Base-by-base conservation (phyloP, 2,113 vertebrate genomes). In the Leucopternis melanops region DNA sequence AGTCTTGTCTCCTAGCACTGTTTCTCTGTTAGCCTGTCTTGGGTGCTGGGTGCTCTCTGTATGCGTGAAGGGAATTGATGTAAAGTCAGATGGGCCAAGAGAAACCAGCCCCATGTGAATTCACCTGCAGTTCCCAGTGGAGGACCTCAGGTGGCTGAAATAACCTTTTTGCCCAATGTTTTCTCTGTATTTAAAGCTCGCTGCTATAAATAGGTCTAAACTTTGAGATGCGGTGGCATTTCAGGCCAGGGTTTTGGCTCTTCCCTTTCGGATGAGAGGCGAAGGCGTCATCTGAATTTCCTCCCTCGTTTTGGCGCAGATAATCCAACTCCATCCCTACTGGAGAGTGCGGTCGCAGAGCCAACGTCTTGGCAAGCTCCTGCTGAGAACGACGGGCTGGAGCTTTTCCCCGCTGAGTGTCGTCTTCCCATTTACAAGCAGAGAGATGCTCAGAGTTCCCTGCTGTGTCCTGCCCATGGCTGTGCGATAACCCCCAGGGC, bases 271-370 rank as follows among this genome's bases (percentile, higher is more conserved):
- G 20, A 49, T 3, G 15, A 54, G 81, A 78, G 45, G 31, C 0
- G 0, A 86, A 89, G 59, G 81, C 14, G 0, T 90, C 57, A 88
- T 80, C 66, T 65, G 57, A 81, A 69, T 82, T 88, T 79, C 79
- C 82, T 94, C 70, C 66, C 70, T 82, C 1, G 0, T 70, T 85
- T 55, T 90, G 78, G 90, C 5, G 0, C 1, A 18, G 61, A 26
- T 59, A 78, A 59, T 22, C 26, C 62, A 9, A 12, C 67, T 81
- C 69, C 83, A 38, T 92, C 87, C 66, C 69, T 54, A 4, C 74
- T 3, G 7, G 69, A 54, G 84, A 84, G 54, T 0, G 0, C 0
- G 0, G 62, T 2, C 13, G 2, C 2, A 4, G 11, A 88, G 67
- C 38, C 44, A 38, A 13, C 1, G 2, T 32, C 69, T 85, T 84